A percentile compares a stretch with the other conserved stretches of the same genome.
Evolutionary conservation across 2,888 invertebrate species (phyloP).

Genomic region (Oxyscelio sp.): DNA sequence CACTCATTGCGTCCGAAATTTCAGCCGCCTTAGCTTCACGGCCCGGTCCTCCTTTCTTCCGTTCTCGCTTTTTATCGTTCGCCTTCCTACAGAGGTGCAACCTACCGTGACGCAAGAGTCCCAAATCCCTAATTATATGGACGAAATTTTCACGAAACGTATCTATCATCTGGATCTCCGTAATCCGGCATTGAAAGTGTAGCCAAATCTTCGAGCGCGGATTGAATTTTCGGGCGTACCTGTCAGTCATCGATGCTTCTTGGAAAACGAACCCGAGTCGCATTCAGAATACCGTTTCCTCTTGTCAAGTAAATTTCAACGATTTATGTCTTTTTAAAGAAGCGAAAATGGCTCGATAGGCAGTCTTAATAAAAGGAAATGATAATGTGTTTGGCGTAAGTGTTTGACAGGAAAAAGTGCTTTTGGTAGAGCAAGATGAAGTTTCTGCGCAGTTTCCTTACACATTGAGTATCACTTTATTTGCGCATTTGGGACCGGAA

Average conservation of each 20-base stretch:
- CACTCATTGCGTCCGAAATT: constrained; percentile 39
- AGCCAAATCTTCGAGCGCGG: constrained; percentile 42
- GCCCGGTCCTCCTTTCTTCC: not conserved
- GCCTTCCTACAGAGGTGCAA: constrained; percentile 61
- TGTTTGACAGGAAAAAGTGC: constrained; percentile 5
- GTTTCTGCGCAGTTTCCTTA: no score
- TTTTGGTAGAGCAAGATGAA: no score
- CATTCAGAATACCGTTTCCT: constrained; percentile 32
- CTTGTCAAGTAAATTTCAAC: constrained; percentile 46
- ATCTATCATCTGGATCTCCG: constrained; percentile 78
- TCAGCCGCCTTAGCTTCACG: constrained; percentile 7
- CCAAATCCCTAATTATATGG: constrained; percentile 75
- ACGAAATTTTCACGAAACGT: constrained; percentile 74
- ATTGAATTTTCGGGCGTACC: constrained; percentile 60
- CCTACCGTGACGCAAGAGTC: constrained; percentile 71
- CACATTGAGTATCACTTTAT: no score
- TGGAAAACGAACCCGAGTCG: constrained; percentile 22
- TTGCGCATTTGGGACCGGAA: no score
- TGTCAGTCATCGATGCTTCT: constrained; percentile 58
- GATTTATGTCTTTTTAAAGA: constrained; percentile 5
- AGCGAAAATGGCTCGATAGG: constrained; percentile 29
- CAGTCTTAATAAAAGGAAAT: constrained; percentile 28
- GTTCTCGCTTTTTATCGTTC: constrained; percentile 21
- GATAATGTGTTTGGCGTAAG: constrained; percentile 9
- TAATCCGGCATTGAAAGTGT: constrained; percentile 45